Percentiles rank a stretch among this genome's conserved stretches.
These are phyloP conservation scores for Furcula furcula DNA, from an alignment of 2,888 invertebrate species.

Conservation along the genomic window DNA sequence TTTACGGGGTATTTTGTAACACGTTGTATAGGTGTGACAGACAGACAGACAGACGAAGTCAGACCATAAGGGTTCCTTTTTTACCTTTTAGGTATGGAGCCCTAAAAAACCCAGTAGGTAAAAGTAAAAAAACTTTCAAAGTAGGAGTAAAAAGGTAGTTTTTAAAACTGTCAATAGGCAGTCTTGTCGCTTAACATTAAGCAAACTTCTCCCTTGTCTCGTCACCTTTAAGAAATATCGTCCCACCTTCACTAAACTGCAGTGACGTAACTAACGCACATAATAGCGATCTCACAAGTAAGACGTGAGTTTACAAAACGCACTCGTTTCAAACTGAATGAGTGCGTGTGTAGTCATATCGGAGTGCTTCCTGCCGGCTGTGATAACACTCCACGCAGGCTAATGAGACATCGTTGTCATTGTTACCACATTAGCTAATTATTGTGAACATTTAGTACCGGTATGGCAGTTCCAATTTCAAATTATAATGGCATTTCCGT, in stretches of 20 bases:
- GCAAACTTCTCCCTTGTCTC: too few species aligned
- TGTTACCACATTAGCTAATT: conserved; percentile 33
- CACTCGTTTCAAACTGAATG: conserved; percentile 64
- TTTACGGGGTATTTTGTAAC: too few species aligned
- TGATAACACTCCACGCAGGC: conserved; percentile 53
- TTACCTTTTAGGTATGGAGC: too few species aligned
- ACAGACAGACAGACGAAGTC: too few species aligned
- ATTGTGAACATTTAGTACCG: conserved; percentile 30
- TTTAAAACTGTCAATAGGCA: too few species aligned
- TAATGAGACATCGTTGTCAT: conserved; percentile 41
- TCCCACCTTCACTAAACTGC: background rate
- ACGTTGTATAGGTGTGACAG: too few species aligned
- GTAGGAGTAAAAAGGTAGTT: too few species aligned
- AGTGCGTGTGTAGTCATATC: conserved; percentile 49
- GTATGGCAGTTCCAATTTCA: conserved; percentile 23
- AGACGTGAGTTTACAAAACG: conserved; percentile 55
- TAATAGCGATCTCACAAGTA: background rate
- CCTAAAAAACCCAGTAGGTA: too few species aligned
- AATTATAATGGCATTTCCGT: conserved; percentile 17
- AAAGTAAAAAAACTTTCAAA: too few species aligned
- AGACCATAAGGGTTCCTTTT: too few species aligned
- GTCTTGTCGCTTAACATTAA: too few species aligned
- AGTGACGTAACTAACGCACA: background rate
- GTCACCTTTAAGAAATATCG: too few species aligned
- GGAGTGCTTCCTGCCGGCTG: conserved; percentile 52